Percentiles rank a stretch among this genome's conserved stretches.
These are phyloP conservation scores for Pollimyrus isidori DNA, from an alignment of 2,113 vertebrate genomes.

Conservation along the genomic window DNA sequence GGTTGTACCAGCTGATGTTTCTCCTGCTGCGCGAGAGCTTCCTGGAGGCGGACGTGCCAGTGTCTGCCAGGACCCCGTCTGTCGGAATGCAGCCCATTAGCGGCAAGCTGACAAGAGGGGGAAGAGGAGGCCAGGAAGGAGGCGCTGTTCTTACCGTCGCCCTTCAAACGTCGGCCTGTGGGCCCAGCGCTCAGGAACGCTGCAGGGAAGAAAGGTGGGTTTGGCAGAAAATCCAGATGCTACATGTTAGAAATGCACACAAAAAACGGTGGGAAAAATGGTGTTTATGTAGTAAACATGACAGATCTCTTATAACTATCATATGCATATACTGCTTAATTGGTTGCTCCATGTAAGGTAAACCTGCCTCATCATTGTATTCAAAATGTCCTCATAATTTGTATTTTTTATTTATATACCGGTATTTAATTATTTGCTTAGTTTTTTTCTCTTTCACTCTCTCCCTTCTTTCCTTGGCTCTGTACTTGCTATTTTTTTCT, in stretches of 20 bases:
- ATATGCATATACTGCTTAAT: no score
- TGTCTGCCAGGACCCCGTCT: conserved; percentile 25
- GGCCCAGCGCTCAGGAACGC: neutral
- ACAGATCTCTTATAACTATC: no score
- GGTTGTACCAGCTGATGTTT: conserved; percentile 69
- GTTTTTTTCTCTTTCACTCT: no score
- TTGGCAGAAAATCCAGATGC: neutral
- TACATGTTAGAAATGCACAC: neutral
- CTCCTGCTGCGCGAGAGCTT: conserved; percentile 58
- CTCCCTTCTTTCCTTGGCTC: no score
- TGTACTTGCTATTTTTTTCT: no score
- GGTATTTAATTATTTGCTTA: no score
- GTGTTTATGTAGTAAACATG: no score
- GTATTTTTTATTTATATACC: no score
- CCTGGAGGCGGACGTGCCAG: conserved; percentile 29
- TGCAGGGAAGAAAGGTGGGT: neutral
- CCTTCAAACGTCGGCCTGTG: neutral
- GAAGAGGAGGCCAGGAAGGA: neutral
- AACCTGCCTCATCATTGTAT: no score
- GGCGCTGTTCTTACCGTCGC: neutral
- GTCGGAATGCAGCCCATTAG: neutral
- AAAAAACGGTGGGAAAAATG: neutral
- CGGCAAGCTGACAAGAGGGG: neutral
- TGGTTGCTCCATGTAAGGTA: no score
- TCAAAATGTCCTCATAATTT: no score